A percentile compares a stretch with the other conserved stretches of the same genome.
Evolutionary conservation across 2,113 vertebrate genomes (phyloP).

Genomic region (Spea multiplicata): DNA sequence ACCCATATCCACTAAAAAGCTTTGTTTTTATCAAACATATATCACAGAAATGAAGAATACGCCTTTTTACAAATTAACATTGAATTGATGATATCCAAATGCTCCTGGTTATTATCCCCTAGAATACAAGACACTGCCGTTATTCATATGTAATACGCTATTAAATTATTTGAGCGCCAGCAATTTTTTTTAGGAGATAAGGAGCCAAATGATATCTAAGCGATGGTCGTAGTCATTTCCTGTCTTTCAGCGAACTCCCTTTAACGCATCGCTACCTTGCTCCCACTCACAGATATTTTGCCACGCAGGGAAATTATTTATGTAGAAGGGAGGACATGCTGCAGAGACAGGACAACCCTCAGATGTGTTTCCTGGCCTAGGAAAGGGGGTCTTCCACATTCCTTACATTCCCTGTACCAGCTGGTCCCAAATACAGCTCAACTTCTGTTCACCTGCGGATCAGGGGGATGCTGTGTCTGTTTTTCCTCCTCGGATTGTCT

Average conservation of each 20-base stretch:
- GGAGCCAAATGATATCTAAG: neutral
- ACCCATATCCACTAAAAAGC: too few species aligned
- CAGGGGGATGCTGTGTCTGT: conserved; percentile 20
- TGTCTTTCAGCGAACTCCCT: conserved; percentile 23
- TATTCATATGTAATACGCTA: conserved; percentile 20
- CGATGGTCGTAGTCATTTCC: conserved; percentile 39
- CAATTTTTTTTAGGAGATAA: conserved; percentile 32
- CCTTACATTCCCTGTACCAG: conserved; percentile 45
- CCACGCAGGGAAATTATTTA: conserved; percentile 33
- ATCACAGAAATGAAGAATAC: too few species aligned
- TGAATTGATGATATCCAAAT: too few species aligned
- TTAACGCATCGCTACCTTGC: neutral
- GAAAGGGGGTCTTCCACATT: conserved; percentile 39
- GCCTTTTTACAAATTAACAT: too few species aligned
- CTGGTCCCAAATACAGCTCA: conserved; percentile 38
- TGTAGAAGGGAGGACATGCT: conserved; percentile 38
- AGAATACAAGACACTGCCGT: too few species aligned
- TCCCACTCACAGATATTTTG: conserved; percentile 18
- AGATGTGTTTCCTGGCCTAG: conserved; percentile 40
- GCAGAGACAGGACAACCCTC: conserved; percentile 2
- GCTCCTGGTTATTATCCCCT: too few species aligned
- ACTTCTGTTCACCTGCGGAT: conserved; percentile 41
- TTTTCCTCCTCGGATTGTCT: neutral
- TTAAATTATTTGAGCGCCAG: conserved; percentile 23
- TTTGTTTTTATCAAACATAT: too few species aligned